phyloP scores from a whole-genome alignment of 2,888 invertebrate species.

The Lycophotia porphyrea region DNA sequence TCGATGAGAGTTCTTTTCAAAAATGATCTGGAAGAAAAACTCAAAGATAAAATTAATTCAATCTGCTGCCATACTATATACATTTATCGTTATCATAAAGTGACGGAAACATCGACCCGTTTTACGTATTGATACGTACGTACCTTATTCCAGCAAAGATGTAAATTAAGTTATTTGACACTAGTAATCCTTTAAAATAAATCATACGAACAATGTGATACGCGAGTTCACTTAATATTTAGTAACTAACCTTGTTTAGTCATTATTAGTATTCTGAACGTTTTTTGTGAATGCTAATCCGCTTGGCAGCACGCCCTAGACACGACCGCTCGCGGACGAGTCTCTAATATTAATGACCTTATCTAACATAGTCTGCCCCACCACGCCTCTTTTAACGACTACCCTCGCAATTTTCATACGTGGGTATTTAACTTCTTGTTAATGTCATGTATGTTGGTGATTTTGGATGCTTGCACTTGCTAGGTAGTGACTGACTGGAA shows the following conservation, averaged over 20 bases:
- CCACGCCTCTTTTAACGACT: conserved; percentile 34
- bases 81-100: not conserved
- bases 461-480: conserved; percentile 23
- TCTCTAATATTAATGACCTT: conserved; percentile 60
- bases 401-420: conserved; percentile 35
- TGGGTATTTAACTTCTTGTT: conserved; percentile 38
- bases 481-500: not conserved
- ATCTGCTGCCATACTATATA: not conserved
- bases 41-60: conserved; percentile 8
- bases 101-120: not conserved
- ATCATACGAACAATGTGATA: conserved; percentile 11
- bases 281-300: conserved; percentile 59
- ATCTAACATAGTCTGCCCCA: conserved; percentile 28
- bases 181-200: conserved; percentile 12
- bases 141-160: not conserved
- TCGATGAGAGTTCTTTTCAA: conserved; percentile 13
- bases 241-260: conserved; percentile 33
- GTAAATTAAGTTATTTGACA: not conserved
- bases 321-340: conserved; percentile 56
- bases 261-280: conserved; percentile 57
- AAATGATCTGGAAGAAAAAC: conserved; percentile 15
- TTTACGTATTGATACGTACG: conserved; percentile 13
- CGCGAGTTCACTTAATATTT: not conserved
- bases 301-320: conserved; percentile 51
- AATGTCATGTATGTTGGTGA: conserved; percentile 1